These are phyloP conservation scores for Champsocephalus gunnari DNA, from an alignment of 2,797 vertebrate genomes.

Conservation along the genomic window DNA sequence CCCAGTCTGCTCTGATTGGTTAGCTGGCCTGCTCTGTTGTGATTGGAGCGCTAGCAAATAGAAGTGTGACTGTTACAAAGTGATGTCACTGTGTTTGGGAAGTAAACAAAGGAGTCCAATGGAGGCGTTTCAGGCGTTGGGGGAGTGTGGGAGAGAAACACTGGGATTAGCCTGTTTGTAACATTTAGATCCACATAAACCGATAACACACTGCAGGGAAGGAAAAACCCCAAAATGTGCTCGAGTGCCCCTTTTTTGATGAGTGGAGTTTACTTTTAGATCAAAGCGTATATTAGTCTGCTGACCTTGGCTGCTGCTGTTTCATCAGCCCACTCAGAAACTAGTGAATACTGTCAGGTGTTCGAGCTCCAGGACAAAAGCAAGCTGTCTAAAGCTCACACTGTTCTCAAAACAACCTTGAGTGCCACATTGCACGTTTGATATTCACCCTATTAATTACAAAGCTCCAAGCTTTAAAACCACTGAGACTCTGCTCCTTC, in stretches of 20 bases:
- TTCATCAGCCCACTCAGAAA: slow-evolving; percentile 21
- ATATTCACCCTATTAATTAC: slow-evolving; percentile 32
- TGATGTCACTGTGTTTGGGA: no score
- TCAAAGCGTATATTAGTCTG: background rate
- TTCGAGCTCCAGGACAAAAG: slow-evolving; percentile 14
- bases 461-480: slow-evolving; percentile 30
- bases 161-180: no score
- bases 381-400: background rate
- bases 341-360: slow-evolving; percentile 14
- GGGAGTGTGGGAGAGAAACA: no score
- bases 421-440: slow-evolving; percentile 8
- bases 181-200: no score
- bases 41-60: no score
- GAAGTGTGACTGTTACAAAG: no score
- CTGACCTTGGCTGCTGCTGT: slow-evolving; percentile 6
- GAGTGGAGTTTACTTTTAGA: background rate
- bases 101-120: no score
- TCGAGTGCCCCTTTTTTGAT: background rate
- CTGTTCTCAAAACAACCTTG: slow-evolving; percentile 17
- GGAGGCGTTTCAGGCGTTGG: no score
- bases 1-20: no score
- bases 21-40: no score
- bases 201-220: no score
- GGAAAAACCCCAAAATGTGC: no score
- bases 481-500: slow-evolving; percentile 26